These are phyloP conservation scores for Lucilia sericata DNA, from an alignment of 1,140 invertebrate species.

Conservation along the genomic window DNA sequence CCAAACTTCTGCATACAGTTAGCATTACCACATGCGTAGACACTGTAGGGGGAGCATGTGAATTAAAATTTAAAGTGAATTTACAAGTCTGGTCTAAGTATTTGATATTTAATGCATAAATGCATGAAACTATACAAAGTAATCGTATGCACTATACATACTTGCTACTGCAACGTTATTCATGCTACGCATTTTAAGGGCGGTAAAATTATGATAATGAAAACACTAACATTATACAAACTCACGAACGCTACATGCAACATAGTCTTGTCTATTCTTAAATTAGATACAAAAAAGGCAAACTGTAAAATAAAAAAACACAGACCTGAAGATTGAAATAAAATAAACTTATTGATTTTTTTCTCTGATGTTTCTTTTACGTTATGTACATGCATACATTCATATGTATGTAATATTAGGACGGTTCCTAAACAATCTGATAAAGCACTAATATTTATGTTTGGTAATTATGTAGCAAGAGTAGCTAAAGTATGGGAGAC, in stretches of 20 bases:
- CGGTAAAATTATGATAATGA: constrained; percentile 11
- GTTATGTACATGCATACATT: neutral
- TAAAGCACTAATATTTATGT: no score
- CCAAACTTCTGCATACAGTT: neutral
- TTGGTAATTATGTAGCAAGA: no score
- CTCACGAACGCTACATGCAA: neutral
- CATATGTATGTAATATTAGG: neutral
- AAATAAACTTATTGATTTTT: constrained; percentile 8
- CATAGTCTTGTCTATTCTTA: neutral
- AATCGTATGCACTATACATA: no score
- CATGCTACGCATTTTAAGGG: neutral
- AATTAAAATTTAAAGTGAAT: neutral
- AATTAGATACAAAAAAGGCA: neutral
- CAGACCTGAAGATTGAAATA: neutral
- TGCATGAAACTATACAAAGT: no score
- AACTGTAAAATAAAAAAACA: neutral
- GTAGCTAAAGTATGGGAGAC: no score
- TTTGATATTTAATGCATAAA: no score
- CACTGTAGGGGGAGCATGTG: no score
- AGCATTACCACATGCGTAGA: neutral
- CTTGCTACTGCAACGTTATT: no score
- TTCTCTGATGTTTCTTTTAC: neutral
- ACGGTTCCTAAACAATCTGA: no score
- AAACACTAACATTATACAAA: neutral
- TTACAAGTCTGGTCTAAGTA: neutral